Base-by-base conservation (phyloP, 1,140 invertebrate species). In the Drosophila sulfurigaster region DNA sequence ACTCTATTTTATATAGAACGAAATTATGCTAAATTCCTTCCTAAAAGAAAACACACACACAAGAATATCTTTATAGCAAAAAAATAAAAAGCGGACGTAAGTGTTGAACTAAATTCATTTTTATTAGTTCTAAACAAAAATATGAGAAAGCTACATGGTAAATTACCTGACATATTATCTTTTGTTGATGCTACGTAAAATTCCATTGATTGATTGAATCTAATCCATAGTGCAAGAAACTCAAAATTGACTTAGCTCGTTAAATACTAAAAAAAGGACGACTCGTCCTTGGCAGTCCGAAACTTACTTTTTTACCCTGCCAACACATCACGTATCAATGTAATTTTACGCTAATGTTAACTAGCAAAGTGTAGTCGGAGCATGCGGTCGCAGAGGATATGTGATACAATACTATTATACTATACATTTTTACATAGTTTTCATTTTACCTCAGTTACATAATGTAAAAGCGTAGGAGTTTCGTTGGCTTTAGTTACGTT, bases 1-100 rank as follows among this genome's bases (percentile, higher is more conserved):
- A 72, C 67, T 83, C 71, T 83, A 83, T 81, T 76, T 79, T 77
- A 91, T 91, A 91, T 91, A 91, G 89, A 91, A 91, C 89, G 89
- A 91, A 91, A 91, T 91, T 91, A 91, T 87, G 75, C 88, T 88
- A 88, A 90, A 89, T 90, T 90, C 69, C 63, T 69, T 77, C 52
- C 52, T 48, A 78, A 83, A 78, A 67, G 51, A 63, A 58, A 30
- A 73, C 28, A 62, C 60, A 66, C 56, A 52, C 63, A 79, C 64
- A 60, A 77, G 66, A 70, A 67, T 62, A 78, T 78, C 62, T 73
- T 62, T 62, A 20, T 72, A 77, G 68, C 69, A n/a, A 56, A 73
- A 38, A 38, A 56, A 77, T 25, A 4, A 75, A 77, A 52, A 52
- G 81, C 86, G 81, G 88, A 91, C 88, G 88, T 91, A 91, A 91